Evolutionary conservation across 1,140 invertebrate genomes (phyloP), one percentile per base, ranked within the genome.

Genomic region (Leptinotarsa undecemlineata): DNA sequence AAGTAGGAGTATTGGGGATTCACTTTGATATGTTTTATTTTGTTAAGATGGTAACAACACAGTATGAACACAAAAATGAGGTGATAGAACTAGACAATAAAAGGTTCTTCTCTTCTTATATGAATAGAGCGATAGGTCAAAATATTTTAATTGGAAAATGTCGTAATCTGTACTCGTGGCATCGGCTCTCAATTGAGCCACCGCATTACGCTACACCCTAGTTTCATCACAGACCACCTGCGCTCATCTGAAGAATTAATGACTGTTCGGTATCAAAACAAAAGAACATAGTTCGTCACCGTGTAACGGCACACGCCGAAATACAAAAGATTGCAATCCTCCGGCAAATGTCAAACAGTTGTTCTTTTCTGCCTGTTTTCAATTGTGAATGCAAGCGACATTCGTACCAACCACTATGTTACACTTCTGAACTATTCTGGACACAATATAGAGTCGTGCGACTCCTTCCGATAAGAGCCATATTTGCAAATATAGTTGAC

Each of bases 321-420:
- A 68, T 19, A 68, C 66, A 68, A 68, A 68, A 68, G 66, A 68
- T 42, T 68, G 66, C 23, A 68, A 42, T 47, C 33, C 23, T 68
- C 51, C 51, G 66, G 23, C 66, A 68, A 68, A 68, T 68, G 66
- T 68, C 66, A 68, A 68, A 68, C 33, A 68, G 66, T 68, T 68
- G 66, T 68, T 68, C 66, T 68, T 68, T 68, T 68, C 23, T 57
- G 51, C 14, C 66, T 68, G 23, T 42, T 47, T 68, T 47, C 66
- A 68, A 68, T 47, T 13, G 33, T n/a, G 42, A 23, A 66, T 33
- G 42, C 66, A n/a, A 42, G 8, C 66, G 33, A 68, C 23, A 68
- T 15, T 11, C 13, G 21, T 17, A 15, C 48, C 66, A n/a, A 19
- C 66, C 19, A 33, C n/a, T 57, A 57, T 5, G 6, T 57, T 17